Conservation (phyloP, 2,888 invertebrate genomes). For the Apodemia zela region DNA sequence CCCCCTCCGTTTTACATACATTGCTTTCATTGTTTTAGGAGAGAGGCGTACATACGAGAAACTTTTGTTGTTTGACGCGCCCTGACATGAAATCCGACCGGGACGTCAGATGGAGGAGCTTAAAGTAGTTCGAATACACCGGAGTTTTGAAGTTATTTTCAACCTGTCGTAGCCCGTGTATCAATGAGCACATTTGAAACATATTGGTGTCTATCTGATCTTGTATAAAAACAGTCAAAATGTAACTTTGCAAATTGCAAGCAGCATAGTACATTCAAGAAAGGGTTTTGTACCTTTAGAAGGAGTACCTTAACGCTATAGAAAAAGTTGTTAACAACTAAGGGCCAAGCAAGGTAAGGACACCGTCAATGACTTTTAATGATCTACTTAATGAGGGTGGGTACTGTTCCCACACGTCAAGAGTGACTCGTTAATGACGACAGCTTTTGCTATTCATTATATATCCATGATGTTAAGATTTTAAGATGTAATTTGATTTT, state of each 20-base stretch:
- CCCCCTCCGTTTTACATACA: conserved; percentile 75
- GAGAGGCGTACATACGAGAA: conserved; percentile 59
- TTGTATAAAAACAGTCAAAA: background rate
- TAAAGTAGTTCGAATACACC: conserved; percentile 35
- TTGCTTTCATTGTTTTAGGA: conserved; percentile 76
- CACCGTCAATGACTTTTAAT: conserved; percentile 24
- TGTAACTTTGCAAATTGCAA: background rate
- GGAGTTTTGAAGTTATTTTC: conserved; percentile 26
- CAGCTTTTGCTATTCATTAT: conserved; percentile 29
- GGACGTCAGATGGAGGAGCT: conserved; percentile 43
- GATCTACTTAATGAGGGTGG: conserved; percentile 36
- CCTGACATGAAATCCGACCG: conserved; percentile 50
- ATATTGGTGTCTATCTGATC: background rate
- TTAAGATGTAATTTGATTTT: conserved; percentile 1
- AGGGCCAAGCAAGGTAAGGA: conserved; percentile 26
- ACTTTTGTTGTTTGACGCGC: conserved; percentile 65
- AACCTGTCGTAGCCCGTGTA: conserved; percentile 23
- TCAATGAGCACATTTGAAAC: conserved; percentile 19
- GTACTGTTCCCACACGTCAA: conserved; percentile 30
- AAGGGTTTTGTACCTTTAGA: conserved; percentile 24
- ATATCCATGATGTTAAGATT: background rate
- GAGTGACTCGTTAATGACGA: conserved; percentile 30
- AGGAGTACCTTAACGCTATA: conserved; percentile 25
- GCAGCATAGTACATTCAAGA: conserved; percentile 17
- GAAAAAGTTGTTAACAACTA: conserved; percentile 31